Percentiles rank a stretch among this genome's conserved stretches.
phyloP scores from a whole-genome alignment of 2,888 invertebrate genomes.

The Drosophila ezoana region DNA sequence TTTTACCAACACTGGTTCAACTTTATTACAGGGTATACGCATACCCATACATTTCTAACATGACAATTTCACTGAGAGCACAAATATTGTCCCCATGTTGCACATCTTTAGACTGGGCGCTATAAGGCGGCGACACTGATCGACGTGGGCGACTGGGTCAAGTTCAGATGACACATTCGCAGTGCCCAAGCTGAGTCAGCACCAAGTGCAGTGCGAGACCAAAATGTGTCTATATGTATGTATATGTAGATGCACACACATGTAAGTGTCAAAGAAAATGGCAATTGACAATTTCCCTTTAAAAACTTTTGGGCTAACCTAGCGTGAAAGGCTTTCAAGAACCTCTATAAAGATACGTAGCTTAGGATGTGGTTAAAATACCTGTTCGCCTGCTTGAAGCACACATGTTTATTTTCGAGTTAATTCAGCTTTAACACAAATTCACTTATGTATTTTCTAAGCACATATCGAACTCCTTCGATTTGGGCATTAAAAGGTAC shows the following conservation, averaged over 20 bases:
- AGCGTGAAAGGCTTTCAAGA: too few relatives aligned
- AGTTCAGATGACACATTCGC: slow-evolving; percentile 67
- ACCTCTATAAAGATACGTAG: too few relatives aligned
- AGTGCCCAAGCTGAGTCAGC: slow-evolving; percentile 55
- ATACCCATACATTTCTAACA: neutral
- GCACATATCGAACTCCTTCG: neutral
- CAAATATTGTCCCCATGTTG: slow-evolving; percentile 9
- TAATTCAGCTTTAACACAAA: neutral
- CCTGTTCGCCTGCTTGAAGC: neutral
- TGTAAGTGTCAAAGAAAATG: neutral
- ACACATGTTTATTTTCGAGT: neutral
- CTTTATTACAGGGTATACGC: neutral
- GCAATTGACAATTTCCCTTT: neutral
- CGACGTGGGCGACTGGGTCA: slow-evolving; percentile 72
- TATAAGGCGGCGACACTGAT: slow-evolving; percentile 37
- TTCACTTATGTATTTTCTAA: neutral
- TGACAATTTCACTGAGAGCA: slow-evolving; percentile 1
- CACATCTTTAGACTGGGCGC: slow-evolving; percentile 17
- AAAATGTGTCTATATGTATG: neutral
- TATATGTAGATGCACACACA: neutral
- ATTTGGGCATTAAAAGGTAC: too few relatives aligned
- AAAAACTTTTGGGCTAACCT: too few relatives aligned
- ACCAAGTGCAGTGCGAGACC: slow-evolving; percentile 10
- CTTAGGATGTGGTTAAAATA: neutral
- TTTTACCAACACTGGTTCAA: neutral